Conservation (phyloP, 2,888 invertebrate genomes). For the Marronus borbonicus region DNA sequence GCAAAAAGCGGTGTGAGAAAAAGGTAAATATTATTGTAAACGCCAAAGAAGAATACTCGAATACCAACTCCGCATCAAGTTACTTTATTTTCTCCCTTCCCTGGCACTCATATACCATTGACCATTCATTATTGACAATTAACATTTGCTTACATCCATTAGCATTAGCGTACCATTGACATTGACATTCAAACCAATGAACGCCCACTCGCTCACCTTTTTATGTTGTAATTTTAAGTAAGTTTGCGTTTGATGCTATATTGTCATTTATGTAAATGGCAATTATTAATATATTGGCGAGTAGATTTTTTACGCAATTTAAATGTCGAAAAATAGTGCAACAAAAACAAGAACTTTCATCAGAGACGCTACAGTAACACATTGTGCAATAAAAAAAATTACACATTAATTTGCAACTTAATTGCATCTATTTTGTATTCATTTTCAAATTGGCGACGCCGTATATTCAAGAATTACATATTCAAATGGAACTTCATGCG, state of each 20-base stretch:
- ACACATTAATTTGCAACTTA: conserved; percentile 21
- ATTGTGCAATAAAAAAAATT: conserved; percentile 2
- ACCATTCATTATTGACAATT: not conserved
- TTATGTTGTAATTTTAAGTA: conserved; percentile 33
- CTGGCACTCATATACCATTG: not conserved
- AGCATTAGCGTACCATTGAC: conserved; percentile 12
- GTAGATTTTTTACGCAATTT: not conserved
- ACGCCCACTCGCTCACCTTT: not conserved
- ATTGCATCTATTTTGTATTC: conserved; percentile 24
- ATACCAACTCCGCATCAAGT: too few species aligned
- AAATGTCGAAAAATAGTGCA: conserved; percentile 43
- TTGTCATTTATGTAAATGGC: conserved; percentile 18
- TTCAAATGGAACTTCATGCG: conserved; percentile 9
- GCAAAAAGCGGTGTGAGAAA: too few species aligned
- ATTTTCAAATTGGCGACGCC: not conserved
- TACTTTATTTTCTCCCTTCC: conserved; percentile 7
- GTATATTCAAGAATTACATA: not conserved
- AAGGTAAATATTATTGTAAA: not conserved
- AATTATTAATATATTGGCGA: conserved; percentile 2
- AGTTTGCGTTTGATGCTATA: conserved; percentile 23
- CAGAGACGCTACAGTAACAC: conserved; percentile 2
- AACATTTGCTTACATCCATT: conserved; percentile 1
- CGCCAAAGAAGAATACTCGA: too few species aligned
- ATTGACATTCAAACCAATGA: not conserved
- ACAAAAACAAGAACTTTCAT: conserved; percentile 44